Evolutionary conservation across 2,888 invertebrate species (phyloP).

Genomic region (Boloria selene): DNA sequence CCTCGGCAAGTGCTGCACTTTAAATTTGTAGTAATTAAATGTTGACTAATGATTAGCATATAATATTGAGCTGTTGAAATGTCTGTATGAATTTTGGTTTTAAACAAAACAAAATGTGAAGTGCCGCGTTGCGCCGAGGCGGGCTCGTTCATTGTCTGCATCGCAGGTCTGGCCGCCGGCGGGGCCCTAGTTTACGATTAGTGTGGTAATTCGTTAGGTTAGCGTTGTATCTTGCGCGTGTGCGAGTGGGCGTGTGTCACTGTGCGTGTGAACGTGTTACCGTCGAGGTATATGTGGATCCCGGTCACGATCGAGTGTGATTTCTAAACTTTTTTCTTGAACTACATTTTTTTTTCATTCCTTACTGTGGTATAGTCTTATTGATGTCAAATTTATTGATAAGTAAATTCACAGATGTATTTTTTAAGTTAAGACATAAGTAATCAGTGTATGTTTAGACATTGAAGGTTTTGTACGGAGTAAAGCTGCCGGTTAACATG

Average conservation of each 20-base stretch:
- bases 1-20: conserved; percentile 5
- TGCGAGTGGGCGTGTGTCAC: conserved; percentile 51
- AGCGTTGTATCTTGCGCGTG: conserved; percentile 63
- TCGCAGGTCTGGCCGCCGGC: conserved; percentile 31
- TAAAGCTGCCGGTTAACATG: conserved; percentile 58
- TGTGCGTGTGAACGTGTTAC: conserved; percentile 55
- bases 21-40: too few relatives aligned
- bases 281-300: conserved; percentile 55
- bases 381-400: conserved; percentile 74
- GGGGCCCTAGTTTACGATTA: conserved; percentile 59
- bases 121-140: conserved; percentile 15
- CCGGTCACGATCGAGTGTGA: conserved; percentile 59
- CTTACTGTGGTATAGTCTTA: conserved; percentile 79
- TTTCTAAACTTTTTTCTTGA: conserved; percentile 67
- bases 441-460: conserved; percentile 73
- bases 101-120: too few relatives aligned
- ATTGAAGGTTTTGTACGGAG: conserved; percentile 63
- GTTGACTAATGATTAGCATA: too few relatives aligned
- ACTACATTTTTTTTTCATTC: conserved; percentile 72
- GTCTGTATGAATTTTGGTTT: too few relatives aligned
- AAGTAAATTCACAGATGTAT: conserved; percentile 68
- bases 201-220: conserved; percentile 74
- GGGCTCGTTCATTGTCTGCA: conserved; percentile 15
- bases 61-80: too few relatives aligned
- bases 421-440: conserved; percentile 78